Evolutionary conservation across 2,797 vertebrate genomes (phyloP).

Genomic region (Cyprinella venusta): DNA sequence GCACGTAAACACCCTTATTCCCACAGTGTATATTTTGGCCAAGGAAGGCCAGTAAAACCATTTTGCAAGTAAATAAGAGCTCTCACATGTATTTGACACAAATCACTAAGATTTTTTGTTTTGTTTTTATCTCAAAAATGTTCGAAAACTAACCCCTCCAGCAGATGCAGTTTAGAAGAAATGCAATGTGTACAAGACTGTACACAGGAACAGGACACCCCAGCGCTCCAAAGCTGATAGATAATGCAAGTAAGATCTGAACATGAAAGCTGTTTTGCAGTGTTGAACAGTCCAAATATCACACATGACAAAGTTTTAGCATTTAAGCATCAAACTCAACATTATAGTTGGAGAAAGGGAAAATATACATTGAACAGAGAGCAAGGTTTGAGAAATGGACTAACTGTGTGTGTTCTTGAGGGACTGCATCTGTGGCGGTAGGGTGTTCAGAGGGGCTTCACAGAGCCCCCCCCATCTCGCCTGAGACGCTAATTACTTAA

Average conservation of each 20-base stretch:
- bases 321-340: neutral
- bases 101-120: constrained; percentile 13
- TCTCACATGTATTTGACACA: constrained; percentile 30
- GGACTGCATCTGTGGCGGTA: constrained; percentile 72
- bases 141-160: constrained; percentile 2
- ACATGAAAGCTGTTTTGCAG: neutral
- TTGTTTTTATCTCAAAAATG: constrained; percentile 26
- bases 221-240: neutral
- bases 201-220: constrained; percentile 5
- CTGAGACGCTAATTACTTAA: constrained; percentile 84
- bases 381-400: constrained; percentile 17
- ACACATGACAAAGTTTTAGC: neutral
- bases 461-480: constrained; percentile 72
- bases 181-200: constrained; percentile 16
- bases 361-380: neutral
- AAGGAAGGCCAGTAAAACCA: constrained; percentile 10
- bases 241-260: constrained; percentile 23
- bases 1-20: constrained; percentile 21
- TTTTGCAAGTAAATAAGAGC: constrained; percentile 23
- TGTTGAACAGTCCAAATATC: neutral
- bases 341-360: neutral
- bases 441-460: constrained; percentile 71
- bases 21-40: constrained; percentile 19
- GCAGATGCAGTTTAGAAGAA: constrained; percentile 66
- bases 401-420: constrained; percentile 11